These are phyloP conservation scores for Sebastes taczanowskii DNA, from an alignment of 2,797 vertebrate genomes.

Conservation along the genomic window DNA sequence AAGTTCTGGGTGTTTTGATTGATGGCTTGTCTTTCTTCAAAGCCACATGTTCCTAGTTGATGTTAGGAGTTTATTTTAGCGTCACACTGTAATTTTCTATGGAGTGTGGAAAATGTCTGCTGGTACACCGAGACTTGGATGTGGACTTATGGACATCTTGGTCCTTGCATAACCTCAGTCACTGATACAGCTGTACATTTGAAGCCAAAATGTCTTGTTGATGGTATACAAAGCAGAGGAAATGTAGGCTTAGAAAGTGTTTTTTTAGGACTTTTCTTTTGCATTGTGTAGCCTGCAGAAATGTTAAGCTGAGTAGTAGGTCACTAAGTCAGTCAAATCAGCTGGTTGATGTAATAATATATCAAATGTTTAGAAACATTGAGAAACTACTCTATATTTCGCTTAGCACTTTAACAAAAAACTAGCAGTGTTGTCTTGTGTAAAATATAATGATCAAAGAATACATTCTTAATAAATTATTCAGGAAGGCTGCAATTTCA, in stretches of 20 bases:
- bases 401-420: background rate
- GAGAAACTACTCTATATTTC: background rate
- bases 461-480: background rate
- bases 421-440: background rate
- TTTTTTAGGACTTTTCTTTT: background rate
- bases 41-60: conserved; percentile 40
- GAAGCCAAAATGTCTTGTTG: background rate
- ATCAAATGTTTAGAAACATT: background rate
- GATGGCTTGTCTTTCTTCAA: conserved; percentile 25
- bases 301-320: background rate
- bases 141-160: background rate
- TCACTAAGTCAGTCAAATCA: background rate
- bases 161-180: conserved; percentile 5
- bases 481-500: background rate
- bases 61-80: conserved; percentile 42
- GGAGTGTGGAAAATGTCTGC: conserved; percentile 41
- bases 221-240: background rate
- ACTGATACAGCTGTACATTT: background rate
- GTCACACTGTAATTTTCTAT: conserved; percentile 19
- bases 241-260: background rate
- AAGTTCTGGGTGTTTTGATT: conserved; percentile 40
- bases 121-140: background rate
- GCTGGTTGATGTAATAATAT: background rate
- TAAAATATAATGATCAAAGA: background rate
- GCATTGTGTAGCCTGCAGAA: background rate